Percentiles rank a stretch among this genome's conserved stretches.
These are phyloP conservation scores for Trichogramma evanescens DNA, from an alignment of 2,888 invertebrate genomes.

Conservation along the genomic window DNA sequence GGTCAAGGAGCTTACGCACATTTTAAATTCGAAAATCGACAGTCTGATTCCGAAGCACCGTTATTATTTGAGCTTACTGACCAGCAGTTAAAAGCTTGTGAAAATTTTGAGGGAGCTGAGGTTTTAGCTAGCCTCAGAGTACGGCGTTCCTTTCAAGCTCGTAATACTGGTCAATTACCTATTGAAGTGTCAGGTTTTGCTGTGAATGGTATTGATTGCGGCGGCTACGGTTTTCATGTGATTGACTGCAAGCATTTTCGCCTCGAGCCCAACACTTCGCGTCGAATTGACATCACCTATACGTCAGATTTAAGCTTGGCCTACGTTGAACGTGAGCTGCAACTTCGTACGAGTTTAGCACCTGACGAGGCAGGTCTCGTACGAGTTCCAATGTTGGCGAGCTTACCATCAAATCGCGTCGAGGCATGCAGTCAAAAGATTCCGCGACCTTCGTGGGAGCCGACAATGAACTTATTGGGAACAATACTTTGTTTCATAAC, in stretches of 20 bases:
- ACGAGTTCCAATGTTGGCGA: slow-evolving; percentile 41
- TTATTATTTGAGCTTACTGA: slow-evolving; percentile 76
- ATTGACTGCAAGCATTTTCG: slow-evolving; percentile 68
- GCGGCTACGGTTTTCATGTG: slow-evolving; percentile 74
- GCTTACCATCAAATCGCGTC: slow-evolving; percentile 59
- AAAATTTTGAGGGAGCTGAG: slow-evolving; percentile 40
- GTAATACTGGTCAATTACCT: slow-evolving; percentile 87
- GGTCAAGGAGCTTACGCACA: slow-evolving; percentile 82
- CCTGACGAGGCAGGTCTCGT: slow-evolving; percentile 32
- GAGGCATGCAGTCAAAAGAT: slow-evolving; percentile 62
- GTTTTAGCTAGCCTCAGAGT: slow-evolving; percentile 58
- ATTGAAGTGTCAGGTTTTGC: slow-evolving; percentile 63
- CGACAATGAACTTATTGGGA: no score
- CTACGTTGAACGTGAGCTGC: slow-evolving; percentile 60
- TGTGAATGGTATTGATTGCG: slow-evolving; percentile 63
- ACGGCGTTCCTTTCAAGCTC: slow-evolving; percentile 73
- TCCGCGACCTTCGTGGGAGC: slow-evolving; percentile 71
- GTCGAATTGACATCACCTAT: slow-evolving; percentile 77
- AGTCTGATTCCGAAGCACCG: slow-evolving; percentile 68
- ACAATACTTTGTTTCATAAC: no score
- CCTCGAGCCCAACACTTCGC: slow-evolving; percentile 65
- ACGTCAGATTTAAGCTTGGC: slow-evolving; percentile 82
- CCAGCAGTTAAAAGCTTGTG: slow-evolving; percentile 57
- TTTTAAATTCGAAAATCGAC: slow-evolving; percentile 82
- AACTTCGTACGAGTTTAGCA: slow-evolving; percentile 57